Conservation (phyloP, 1,140 invertebrate species). For the Rhopalosiphum padi region DNA sequence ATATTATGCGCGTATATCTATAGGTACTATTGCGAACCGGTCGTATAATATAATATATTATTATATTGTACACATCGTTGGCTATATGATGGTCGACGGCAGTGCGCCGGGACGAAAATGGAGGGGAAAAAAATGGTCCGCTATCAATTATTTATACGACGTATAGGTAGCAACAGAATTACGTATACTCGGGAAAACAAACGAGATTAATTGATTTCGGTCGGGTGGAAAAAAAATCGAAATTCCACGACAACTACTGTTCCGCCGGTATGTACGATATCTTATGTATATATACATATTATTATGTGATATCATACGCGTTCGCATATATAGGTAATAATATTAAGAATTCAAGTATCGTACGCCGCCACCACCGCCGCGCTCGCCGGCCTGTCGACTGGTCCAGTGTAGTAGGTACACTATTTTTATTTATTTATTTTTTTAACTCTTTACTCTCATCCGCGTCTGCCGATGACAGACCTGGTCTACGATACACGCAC, state of each 20-base stretch:
- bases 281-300: not conserved
- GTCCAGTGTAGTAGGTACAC: not conserved
- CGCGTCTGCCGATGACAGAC: not conserved
- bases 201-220: conserved; percentile 56
- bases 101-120: not conserved
- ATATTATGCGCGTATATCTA: not conserved
- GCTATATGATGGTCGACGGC: not conserved
- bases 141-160: conserved; percentile 54
- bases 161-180: not conserved
- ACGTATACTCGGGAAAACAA: conserved; percentile 20
- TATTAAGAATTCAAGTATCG: conserved; percentile 49
- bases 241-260: conserved; percentile 28
- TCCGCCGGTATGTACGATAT: conserved; percentile 1
- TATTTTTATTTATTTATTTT: not conserved
- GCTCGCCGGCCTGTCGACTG: not conserved
- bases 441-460: not conserved
- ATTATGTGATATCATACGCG: not conserved
- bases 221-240: not conserved
- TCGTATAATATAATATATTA: not conserved
- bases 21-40: not conserved
- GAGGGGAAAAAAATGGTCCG: conserved; percentile 20
- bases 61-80: not conserved
- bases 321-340: not conserved
- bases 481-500: not conserved
- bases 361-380: not conserved